Evolutionary conservation across 2,888 invertebrate genomes (phyloP).

Genomic region (Aphodius sticticus): DNA sequence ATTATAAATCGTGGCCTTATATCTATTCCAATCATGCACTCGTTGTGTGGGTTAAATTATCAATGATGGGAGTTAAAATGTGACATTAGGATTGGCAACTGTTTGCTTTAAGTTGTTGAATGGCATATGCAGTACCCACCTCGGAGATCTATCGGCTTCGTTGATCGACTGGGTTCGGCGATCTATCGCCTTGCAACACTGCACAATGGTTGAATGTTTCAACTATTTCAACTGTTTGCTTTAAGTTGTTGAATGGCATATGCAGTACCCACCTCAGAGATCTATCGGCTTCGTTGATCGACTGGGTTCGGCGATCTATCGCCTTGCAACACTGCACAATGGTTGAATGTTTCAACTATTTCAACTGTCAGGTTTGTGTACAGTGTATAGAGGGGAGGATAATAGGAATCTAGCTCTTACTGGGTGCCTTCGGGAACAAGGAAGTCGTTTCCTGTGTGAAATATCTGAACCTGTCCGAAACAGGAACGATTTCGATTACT

Average conservation of each 20-base stretch:
- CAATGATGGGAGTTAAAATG: background rate
- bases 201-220: too few relatives aligned
- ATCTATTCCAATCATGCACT: background rate
- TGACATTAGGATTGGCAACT: background rate
- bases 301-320: too few relatives aligned
- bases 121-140: too few relatives aligned
- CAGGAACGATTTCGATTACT: background rate
- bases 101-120: background rate
- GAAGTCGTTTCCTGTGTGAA: background rate
- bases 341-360: background rate
- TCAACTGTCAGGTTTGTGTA: background rate
- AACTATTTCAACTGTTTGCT: background rate
- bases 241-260: background rate
- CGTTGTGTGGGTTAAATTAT: background rate
- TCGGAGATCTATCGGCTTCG: too few relatives aligned
- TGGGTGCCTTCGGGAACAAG: background rate
- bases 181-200: too few relatives aligned
- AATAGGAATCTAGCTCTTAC: background rate
- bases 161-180: too few relatives aligned
- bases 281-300: too few relatives aligned
- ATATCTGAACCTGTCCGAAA: background rate
- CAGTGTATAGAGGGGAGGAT: background rate
- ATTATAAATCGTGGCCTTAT: background rate
- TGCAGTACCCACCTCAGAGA: too few relatives aligned
- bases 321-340: too few relatives aligned